Percentiles rank a stretch among this genome's conserved stretches.
phyloP scores from a whole-genome alignment of 1,140 invertebrate genomes.

The Euschistus heros region DNA sequence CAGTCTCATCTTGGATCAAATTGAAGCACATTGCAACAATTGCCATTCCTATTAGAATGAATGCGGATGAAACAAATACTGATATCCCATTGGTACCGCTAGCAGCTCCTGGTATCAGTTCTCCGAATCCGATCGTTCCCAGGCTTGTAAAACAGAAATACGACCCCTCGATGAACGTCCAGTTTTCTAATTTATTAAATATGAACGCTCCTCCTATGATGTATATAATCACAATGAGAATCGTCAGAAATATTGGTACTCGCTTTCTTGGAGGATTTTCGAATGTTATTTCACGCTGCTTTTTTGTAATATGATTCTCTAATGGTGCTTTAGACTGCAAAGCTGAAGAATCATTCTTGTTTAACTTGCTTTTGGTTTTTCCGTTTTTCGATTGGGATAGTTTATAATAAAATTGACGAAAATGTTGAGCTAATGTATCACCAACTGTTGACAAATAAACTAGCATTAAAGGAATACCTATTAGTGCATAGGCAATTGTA shows the following conservation, averaged over 20 bases:
- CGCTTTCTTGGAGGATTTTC: slow-evolving; percentile 32
- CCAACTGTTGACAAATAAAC: slow-evolving; percentile 78
- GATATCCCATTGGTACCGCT: slow-evolving; percentile 52
- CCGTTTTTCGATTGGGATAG: slow-evolving; percentile 22
- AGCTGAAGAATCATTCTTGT: slow-evolving; percentile 20
- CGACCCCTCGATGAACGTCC: slow-evolving; percentile 81
- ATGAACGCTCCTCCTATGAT: slow-evolving; percentile 82
- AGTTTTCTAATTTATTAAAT: slow-evolving; percentile 80
- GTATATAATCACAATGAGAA: slow-evolving; percentile 80
- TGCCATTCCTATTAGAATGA: slow-evolving; percentile 88
- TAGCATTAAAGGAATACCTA: slow-evolving; percentile 84
- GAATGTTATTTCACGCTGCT: slow-evolving; percentile 22
- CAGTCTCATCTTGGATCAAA: slow-evolving; percentile 86
- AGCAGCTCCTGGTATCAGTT: slow-evolving; percentile 52
- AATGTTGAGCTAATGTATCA: slow-evolving; percentile 48
- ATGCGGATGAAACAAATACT: slow-evolving; percentile 67
- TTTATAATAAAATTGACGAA: slow-evolving; percentile 34
- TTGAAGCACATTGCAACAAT: slow-evolving; percentile 95
- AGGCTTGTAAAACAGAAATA: slow-evolving; percentile 93
- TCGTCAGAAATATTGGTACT: slow-evolving; percentile 78
- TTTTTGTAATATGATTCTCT: slow-evolving; percentile 28
- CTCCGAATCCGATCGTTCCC: slow-evolving; percentile 81
- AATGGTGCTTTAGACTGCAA: slow-evolving; percentile 21
- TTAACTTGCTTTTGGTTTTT: slow-evolving; percentile 18
- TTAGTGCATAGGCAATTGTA: slow-evolving; percentile 76